Base-by-base conservation (phyloP, 2,797 vertebrate species). In the Micropoecilia bifurca region DNA sequence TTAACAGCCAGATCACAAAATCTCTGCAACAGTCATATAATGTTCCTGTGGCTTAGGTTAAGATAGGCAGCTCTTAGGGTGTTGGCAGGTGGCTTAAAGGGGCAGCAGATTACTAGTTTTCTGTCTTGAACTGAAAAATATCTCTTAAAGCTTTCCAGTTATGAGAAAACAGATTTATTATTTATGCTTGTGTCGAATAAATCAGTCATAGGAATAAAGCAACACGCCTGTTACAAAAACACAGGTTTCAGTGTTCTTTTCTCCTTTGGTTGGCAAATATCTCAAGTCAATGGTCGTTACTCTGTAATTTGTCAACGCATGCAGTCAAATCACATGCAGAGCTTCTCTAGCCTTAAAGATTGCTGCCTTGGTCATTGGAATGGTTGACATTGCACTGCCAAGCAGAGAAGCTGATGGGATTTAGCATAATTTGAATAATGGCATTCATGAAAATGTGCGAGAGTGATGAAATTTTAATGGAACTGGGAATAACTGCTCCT, bases 381-480 rank as follows among this genome's bases (percentile, higher is more conserved):
- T 91, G 87, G 90, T 90, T 85, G 92, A 89, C 79, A 79, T 91
- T 93, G 94, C 93, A 95, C 93, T 90, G 91, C 89, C 89, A 91
- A 93, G 92, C 89, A 94, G 91, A 90, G 89, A 91, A 88, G 90
- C 90, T 95, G 95, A 96, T 95, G 91, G 94, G 95, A 95, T 94
- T 96, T 95, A 92, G 93, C 94, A 95, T 96, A 94, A 96, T 96
- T 95, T 96, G 93, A 95, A 96, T 96, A 96, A 96, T 96, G 93
- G 91, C 93, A 95, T 96, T 96, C 95, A 95, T 95, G 90, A 94
- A 95, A 95, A 94, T 94, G 93, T 93, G 91, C 85, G 83, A 85
- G 90, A 88, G 87, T 91, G 92, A 95, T 96, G 93, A 95, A 95
- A 96, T 95, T 95, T 95, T 95, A 95, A 96, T 96, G 89, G 90